These are phyloP conservation scores for Xiphophorus maculatus DNA, from an alignment of 2,113 vertebrate genomes.

Conservation along the genomic window DNA sequence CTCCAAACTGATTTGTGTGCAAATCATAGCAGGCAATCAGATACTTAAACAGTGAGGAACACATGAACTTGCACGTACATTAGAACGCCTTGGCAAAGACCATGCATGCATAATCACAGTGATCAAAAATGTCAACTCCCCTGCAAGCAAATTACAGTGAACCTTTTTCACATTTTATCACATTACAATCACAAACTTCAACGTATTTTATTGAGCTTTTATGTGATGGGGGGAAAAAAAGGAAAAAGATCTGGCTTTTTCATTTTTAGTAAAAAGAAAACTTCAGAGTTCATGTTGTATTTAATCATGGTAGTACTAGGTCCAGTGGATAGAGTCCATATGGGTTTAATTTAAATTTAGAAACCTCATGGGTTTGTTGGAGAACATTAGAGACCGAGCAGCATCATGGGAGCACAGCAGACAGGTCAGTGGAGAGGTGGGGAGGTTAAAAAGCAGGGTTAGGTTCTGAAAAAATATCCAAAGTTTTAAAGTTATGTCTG, in stretches of 20 bases:
- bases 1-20: constrained; percentile 1
- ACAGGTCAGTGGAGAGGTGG: background rate
- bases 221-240: background rate
- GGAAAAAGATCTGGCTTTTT: too few relatives aligned
- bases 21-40: constrained; percentile 19
- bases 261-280: too few relatives aligned
- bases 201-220: background rate
- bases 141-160: background rate
- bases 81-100: constrained; percentile 31
- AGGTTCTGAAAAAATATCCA: background rate
- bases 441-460: background rate
- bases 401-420: background rate
- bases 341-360: too few relatives aligned
- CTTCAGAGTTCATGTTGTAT: too few relatives aligned
- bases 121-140: constrained; percentile 28
- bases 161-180: background rate
- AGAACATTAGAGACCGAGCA: background rate
- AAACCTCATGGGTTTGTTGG: background rate
- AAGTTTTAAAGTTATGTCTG: background rate
- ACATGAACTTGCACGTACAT: background rate
- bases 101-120: constrained; percentile 55
- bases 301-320: too few relatives aligned
- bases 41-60: background rate
- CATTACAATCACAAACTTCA: too few relatives aligned
- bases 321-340: too few relatives aligned